A percentile compares a stretch with the other conserved stretches of the same genome.
phyloP scores from a whole-genome alignment of 2,888 invertebrate species.

The Metopia argyrocephala region DNA sequence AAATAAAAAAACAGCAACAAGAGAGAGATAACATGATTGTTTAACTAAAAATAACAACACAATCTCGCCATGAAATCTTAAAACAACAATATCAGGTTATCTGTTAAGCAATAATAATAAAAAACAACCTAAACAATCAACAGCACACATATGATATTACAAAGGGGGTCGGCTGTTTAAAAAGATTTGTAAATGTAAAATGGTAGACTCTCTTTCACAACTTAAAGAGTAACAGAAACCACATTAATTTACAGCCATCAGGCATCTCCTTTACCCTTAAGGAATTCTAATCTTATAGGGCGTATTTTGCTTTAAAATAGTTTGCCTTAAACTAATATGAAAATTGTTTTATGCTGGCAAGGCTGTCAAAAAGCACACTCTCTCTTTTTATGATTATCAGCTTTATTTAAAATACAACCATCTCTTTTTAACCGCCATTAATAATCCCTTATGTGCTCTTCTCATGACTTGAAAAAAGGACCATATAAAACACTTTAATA shows the following conservation, averaged over 20 bases:
- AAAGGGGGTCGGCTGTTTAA: constrained; percentile 49
- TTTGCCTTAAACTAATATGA: background rate
- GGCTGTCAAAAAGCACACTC: constrained; percentile 2
- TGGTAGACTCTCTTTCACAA: constrained; percentile 31
- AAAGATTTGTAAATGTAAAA: constrained; percentile 40
- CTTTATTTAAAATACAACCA: constrained; percentile 14
- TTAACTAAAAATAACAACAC: background rate
- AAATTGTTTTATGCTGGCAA: constrained; percentile 57
- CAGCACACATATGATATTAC: background rate
- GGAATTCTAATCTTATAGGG: background rate
- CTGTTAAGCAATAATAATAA: constrained; percentile 39
- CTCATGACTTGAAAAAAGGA: too few species aligned
- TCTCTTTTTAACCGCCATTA: constrained; percentile 52
- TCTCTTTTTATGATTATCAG: background rate
- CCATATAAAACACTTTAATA: background rate
- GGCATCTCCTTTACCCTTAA: constrained; percentile 13
- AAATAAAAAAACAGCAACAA: constrained; percentile 23
- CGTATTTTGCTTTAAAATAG: constrained; percentile 42
- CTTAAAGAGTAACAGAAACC: constrained; percentile 3
- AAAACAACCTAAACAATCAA: background rate
- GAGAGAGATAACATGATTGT: constrained; percentile 53
- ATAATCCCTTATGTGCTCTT: too few species aligned
- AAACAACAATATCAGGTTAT: constrained; percentile 45
- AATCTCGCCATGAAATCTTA: background rate
- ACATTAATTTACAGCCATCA: too few species aligned